A percentile compares a stretch with the other conserved stretches of the same genome.
phyloP scores from a whole-genome alignment of 2,113 vertebrate species.

The Furnarius figulus region DNA sequence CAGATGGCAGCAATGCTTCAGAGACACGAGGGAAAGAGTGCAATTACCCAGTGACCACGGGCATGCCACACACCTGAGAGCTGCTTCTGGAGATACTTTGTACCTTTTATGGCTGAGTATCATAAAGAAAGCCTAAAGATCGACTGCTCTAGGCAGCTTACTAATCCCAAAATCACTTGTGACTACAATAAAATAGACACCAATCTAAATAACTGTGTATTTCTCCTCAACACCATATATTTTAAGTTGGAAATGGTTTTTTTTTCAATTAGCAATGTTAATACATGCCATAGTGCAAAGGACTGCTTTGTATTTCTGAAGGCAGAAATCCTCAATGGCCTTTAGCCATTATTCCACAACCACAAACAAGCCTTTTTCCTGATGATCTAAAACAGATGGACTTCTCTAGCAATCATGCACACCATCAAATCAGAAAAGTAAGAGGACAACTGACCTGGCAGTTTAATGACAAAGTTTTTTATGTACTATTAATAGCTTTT shows the following conservation, averaged over 20 bases:
- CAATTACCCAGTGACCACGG: background rate
- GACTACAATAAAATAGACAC: background rate
- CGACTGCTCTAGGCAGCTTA: rapidly evolving
- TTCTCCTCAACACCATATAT: background rate
- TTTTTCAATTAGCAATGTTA: background rate
- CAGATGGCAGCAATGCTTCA: background rate
- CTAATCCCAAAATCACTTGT: background rate
- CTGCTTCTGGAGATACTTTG: background rate
- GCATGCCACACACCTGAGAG: background rate
- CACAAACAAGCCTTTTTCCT: background rate
- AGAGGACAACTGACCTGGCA: background rate
- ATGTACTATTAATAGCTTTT: background rate
- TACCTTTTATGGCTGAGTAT: background rate
- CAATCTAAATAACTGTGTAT: background rate
- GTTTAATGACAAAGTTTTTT: background rate
- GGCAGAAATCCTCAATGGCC: background rate
- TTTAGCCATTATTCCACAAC: background rate
- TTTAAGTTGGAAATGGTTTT: background rate
- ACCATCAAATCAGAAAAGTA: background rate
- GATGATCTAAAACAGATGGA: background rate
- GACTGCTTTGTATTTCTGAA: background rate
- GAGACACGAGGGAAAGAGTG: background rate
- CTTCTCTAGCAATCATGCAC: background rate
- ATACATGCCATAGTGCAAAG: background rate
- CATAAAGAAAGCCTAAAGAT: background rate